Conservation (phyloP, 2,888 invertebrate genomes). For the Lomographa bimaculata region DNA sequence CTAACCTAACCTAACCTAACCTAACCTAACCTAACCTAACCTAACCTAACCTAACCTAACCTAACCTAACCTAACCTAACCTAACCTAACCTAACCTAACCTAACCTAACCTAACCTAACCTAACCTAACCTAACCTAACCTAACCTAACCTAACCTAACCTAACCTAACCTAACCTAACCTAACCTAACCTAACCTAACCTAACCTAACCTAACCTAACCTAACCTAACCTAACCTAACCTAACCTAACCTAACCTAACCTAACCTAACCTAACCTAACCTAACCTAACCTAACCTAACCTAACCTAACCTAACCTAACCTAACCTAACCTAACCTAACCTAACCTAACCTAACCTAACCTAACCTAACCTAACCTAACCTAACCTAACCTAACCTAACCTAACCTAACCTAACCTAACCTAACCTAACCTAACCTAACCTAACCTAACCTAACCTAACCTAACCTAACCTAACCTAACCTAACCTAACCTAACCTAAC, state of each 20-base stretch:
- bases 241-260: slow-evolving; percentile 31
- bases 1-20: slow-evolving; percentile 8
- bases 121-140: slow-evolving; percentile 11
- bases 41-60: slow-evolving; percentile 12
- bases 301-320: slow-evolving; percentile 28
- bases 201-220: too few relatives aligned
- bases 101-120: slow-evolving; percentile 11
- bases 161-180: slow-evolving; percentile 6
- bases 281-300: slow-evolving; percentile 19
- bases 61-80: slow-evolving; percentile 9
- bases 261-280: too few relatives aligned
- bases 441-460: too few relatives aligned
- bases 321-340: slow-evolving; percentile 31
- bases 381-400: slow-evolving; percentile 24
- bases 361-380: slow-evolving; percentile 25
- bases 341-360: slow-evolving; percentile 25
- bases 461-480: slow-evolving; percentile 22
- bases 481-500: slow-evolving; percentile 5
- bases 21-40: slow-evolving; percentile 7
- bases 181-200: too few relatives aligned
- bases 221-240: slow-evolving; percentile 32
- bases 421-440: slow-evolving; percentile 24
- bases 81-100: slow-evolving; percentile 11
- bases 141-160: slow-evolving; percentile 2
- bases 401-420: slow-evolving; percentile 15